Base-by-base conservation (phyloP, 37 sponge, comb jelly and placozoan species). In the Spongia lamella region DNA sequence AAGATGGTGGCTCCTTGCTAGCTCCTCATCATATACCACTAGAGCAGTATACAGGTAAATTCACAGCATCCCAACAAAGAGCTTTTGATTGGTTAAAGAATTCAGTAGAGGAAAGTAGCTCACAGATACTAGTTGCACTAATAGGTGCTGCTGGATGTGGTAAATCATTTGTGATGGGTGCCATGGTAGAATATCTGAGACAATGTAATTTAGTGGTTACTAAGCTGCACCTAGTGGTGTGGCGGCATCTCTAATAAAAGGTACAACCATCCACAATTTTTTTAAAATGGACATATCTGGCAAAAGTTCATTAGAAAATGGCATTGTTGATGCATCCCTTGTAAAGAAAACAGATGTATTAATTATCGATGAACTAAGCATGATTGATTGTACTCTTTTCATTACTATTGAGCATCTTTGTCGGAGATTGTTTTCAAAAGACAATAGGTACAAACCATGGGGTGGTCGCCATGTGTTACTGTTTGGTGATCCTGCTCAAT, bases 91-190 rank as follows among this genome's bases (percentile, higher is more conserved):
- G 73, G 73, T 9, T 56, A 43, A n/a, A n/a, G n/a, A 68, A 22
- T n/a, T n/a, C n/a, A n/a, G n/a, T n/a, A n/a, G n/a, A n/a, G n/a
- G n/a, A n/a, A n/a, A n/a, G n/a, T n/a, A n/a, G n/a, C n/a, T n/a
- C n/a, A n/a, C 61, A 71, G 29, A 3, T 54, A 1, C 31, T 21
- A 14, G 72, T 56, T 25, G 72, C 72, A 2, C 4, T 72, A 0
- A 24, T 72, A 1, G 58, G 73, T 15, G 59, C 73, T 14, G 58
- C 73, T 39, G 73, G 73, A 0, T 57, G 59, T 21, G 73, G 73
- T 0, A 72, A 72, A 7, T 72, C 73, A 9, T 72, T 22, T 40
- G 33, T 72, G 4, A n/a, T 72, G 38, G 33, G 57, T 25, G 73
- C 58, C 35, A 17, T 72, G 4, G 38, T 71, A n/a, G 56, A 4